Conservation (phyloP, 1,140 invertebrate genomes). For the Cylas formicarius region DNA sequence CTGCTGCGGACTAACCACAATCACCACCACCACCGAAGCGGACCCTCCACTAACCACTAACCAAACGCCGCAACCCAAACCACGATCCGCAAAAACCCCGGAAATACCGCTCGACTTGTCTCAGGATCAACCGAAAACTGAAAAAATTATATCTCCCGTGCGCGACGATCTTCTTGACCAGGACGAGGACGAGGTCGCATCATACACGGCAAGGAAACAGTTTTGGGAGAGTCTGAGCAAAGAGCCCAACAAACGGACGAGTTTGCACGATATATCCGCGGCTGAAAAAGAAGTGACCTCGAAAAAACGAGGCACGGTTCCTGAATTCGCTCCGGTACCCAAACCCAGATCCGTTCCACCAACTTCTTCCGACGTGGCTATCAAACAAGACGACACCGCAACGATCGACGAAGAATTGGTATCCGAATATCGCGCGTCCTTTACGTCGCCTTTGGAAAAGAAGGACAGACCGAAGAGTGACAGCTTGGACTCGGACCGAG, state of each 20-base stretch:
- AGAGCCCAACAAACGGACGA: conserved; percentile 33
- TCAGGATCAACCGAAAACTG: conserved; percentile 22
- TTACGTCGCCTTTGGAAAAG: conserved; percentile 29
- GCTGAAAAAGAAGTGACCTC: conserved; percentile 23
- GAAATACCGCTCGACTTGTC: conserved; percentile 22
- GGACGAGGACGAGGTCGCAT: conserved; percentile 31
- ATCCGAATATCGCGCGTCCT: conserved; percentile 37
- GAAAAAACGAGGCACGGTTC: conserved; percentile 35
- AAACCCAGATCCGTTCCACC: conserved; percentile 39
- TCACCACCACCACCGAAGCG: too few species aligned
- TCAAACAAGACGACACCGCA: conserved; percentile 18
- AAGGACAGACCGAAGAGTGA: conserved; percentile 26
- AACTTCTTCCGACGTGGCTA: conserved; percentile 16
- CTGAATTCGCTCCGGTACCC: conserved; percentile 40
- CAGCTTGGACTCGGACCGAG: conserved; percentile 36
- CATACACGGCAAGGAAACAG: conserved; percentile 43
- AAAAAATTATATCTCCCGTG: conserved; percentile 35
- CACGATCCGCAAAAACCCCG: conserved; percentile 30
- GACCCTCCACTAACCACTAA: conserved; percentile 32
- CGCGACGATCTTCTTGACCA: conserved; percentile 33
- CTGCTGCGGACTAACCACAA: conserved; percentile 37
- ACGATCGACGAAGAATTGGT: conserved; percentile 21
- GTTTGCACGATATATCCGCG: conserved; percentile 27
- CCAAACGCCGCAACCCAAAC: conserved; percentile 38
- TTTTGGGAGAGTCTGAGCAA: conserved; percentile 45